Evolutionary conservation across 2,888 invertebrate genomes (phyloP).

Genomic region (Ichneumoninae sp.): DNA sequence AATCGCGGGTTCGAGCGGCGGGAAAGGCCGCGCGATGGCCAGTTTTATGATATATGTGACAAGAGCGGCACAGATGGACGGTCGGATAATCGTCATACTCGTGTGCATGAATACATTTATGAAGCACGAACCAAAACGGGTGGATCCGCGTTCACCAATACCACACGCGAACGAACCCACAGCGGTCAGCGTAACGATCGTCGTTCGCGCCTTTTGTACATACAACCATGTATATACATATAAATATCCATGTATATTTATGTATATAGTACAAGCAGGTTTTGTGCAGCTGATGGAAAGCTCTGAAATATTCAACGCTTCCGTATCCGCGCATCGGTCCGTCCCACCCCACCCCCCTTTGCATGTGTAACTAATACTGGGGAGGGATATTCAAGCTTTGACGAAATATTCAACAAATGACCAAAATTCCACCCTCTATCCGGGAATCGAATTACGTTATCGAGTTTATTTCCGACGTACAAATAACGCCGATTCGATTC

Average conservation of each 20-base stretch:
- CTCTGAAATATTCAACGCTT: conserved; percentile 47
- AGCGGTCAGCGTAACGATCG: conserved; percentile 16
- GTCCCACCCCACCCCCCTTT: conserved; percentile 1
- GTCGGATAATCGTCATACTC: conserved; percentile 75
- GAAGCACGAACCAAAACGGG: conserved; percentile 64
- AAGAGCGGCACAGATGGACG: conserved; percentile 72
- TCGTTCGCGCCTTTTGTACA: conserved; percentile 16
- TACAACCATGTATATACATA: neutral
- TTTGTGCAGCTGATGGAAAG: conserved; percentile 38
- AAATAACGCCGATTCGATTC: conserved; percentile 1
- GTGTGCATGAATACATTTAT: conserved; percentile 74
- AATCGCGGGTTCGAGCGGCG: conserved; percentile 65
- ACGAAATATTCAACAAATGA: conserved; percentile 74
- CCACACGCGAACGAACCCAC: conserved; percentile 14
- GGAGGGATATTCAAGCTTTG: conserved; percentile 28
- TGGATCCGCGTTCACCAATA: conserved; percentile 38
- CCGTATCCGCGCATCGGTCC: conserved; percentile 38
- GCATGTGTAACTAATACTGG: neutral
- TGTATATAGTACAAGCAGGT: neutral
- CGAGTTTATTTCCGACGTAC: neutral
- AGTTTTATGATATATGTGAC: conserved; percentile 61
- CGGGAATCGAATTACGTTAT: conserved; percentile 13
- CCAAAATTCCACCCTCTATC: conserved; percentile 68
- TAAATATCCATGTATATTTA: neutral
- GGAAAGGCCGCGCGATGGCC: conserved; percentile 5